Base-by-base conservation (phyloP, 2,888 invertebrate species). In the Mesorhabditis belari region DNA sequence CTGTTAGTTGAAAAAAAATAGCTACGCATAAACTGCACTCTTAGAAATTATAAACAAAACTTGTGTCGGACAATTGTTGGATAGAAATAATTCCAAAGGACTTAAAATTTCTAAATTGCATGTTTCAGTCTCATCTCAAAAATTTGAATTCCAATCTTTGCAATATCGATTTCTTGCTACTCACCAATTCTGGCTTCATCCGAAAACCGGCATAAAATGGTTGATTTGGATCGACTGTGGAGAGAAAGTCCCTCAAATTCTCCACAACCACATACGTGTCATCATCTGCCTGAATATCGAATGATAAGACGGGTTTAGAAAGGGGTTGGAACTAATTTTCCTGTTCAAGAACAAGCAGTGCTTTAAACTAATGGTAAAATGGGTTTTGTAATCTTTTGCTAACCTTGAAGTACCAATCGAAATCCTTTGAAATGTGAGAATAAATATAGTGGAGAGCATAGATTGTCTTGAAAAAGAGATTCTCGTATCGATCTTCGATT, bases 381-480 rank as follows among this genome's bases (percentile, higher is more conserved):
- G n/a, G n/a, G n/a, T n/a, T n/a, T n/a, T n/a, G n/a, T n/a, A n/a
- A n/a, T n/a, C n/a, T n/a, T n/a, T n/a, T n/a, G n/a, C n/a, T n/a
- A n/a, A 73, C 73, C 61, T 73, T 74, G 57, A 74, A 51, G 59
- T 74, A 74, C 74, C 74, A 75, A 52, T 74, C 74, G 57, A 74
- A 75, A 4, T 75, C 64, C 12, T 54, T 12, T 0, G 67, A 70
- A 35, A 75, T 64, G 23, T 70, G 52, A 6, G 61, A 60, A 52
- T 65, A 72, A 19, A 66, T 65, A 53, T 73, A 73, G 55, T 71
- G 58, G 55, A 75, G 68, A 5, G 70, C 74, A 52, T 62, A 69
- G 23, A 66, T 64, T 35, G 70, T 70, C 55, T 75, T 75, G 66
- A 67, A 72, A 60, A 74, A 75, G 9, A 75, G 61, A 49, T 66